A percentile compares a stretch with the other conserved stretches of the same genome.
These are phyloP conservation scores for Virgularia gustaviana DNA, from an alignment of 92 coral and sea anemone genomes.

Conservation along the genomic window DNA sequence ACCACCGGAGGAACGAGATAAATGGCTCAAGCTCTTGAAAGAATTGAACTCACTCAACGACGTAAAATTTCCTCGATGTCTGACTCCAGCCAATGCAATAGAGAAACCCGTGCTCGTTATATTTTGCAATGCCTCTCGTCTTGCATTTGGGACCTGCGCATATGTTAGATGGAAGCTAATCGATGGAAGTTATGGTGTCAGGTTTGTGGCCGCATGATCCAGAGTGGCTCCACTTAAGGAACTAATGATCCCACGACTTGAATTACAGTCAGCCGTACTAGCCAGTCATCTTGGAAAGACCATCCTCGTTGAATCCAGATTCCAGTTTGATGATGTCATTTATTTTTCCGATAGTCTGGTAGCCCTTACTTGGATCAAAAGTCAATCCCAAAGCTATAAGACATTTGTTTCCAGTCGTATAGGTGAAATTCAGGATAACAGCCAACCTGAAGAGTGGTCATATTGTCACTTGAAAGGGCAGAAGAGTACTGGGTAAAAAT, in stretches of 20 bases:
- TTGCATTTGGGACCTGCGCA: constrained; percentile 49
- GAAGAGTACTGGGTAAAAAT: constrained; percentile 36
- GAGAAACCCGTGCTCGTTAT: constrained; percentile 22
- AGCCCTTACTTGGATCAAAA: constrained; percentile 42
- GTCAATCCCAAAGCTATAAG: constrained; percentile 47
- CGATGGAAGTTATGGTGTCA: constrained; percentile 20
- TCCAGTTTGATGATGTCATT: constrained; percentile 16
- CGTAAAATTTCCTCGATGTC: constrained; percentile 31
- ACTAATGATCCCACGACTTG: constrained; percentile 51
- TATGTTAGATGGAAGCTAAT: constrained; percentile 36
- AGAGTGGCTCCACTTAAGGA: constrained; percentile 45
- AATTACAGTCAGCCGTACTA: constrained; percentile 46
- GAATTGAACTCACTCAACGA: constrained; percentile 27
- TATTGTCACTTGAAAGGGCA: constrained; percentile 46
- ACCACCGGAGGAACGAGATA: constrained; percentile 20
- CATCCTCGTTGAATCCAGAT: constrained; percentile 27
- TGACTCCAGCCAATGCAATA: constrained; percentile 32
- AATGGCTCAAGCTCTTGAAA: constrained; percentile 20
- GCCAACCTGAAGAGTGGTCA: constrained; percentile 50
- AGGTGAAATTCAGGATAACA: constrained; percentile 49
- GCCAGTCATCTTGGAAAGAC: constrained; percentile 42
- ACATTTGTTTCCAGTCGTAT: constrained; percentile 56
- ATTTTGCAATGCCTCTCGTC: constrained; percentile 46
- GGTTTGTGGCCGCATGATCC: constrained; percentile 49
- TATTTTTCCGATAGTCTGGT: constrained; percentile 48